Percentiles rank a stretch among this genome's conserved stretches.
phyloP scores from a whole-genome alignment of 30 jellyfish, hydroid and myxozoan genomes.

The Hydractinia symbiolongicarpus region DNA sequence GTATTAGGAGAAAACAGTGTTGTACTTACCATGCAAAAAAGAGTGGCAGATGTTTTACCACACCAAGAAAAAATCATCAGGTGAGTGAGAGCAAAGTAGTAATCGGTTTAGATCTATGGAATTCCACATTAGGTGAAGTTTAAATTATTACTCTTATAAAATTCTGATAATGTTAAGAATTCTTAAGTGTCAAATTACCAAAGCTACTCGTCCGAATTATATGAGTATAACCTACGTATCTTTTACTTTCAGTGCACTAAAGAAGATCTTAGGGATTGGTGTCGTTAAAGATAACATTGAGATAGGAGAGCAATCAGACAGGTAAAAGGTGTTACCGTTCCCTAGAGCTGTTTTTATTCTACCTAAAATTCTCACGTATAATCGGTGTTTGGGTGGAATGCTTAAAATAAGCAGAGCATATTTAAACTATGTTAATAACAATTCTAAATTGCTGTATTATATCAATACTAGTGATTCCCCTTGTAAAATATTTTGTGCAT shows the following conservation, averaged over 20 bases:
- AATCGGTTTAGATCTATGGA: too few relatives aligned
- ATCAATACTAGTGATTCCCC: too few relatives aligned
- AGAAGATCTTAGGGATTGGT: conserved; percentile 20
- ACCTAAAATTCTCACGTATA: too few relatives aligned
- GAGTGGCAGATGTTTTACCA: neutral
- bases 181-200: neutral
- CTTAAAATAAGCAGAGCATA: too few relatives aligned
- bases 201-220: neutral
- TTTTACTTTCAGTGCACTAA: conserved; percentile 1
- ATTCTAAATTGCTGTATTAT: too few relatives aligned
- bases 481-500: too few relatives aligned
- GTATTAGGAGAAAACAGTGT: conserved; percentile 25
- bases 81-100: neutral
- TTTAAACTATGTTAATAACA: too few relatives aligned
- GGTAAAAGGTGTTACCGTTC: neutral
- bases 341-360: too few relatives aligned
- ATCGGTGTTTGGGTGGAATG: too few relatives aligned
- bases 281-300: conserved; percentile 22
- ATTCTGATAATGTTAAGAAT: neutral
- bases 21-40: neutral
- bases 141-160: neutral
- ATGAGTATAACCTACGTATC: too few relatives aligned
- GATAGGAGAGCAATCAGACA: conserved; percentile 1
- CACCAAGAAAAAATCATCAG: conserved; percentile 29
- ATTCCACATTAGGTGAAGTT: neutral